Base-by-base conservation (phyloP, 2,888 invertebrate genomes). In the Pollenia amentaria region DNA sequence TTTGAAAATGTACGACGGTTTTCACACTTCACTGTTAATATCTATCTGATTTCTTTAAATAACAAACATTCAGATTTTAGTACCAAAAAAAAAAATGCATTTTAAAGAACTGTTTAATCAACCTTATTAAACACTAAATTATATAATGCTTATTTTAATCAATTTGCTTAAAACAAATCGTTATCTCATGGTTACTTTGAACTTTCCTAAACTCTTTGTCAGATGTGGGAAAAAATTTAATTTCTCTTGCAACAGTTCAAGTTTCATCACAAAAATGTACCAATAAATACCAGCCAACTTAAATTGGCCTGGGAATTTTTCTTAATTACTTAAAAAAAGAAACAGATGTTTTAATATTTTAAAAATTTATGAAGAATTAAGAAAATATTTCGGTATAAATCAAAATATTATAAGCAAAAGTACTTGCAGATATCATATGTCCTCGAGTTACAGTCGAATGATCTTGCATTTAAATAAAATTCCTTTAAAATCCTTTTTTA, bases 351-450 rank as follows among this genome's bases (percentile, higher is more conserved):
- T 8, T 55, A 60, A 51, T 51, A 29, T 62, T 65, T 67, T 51
- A 46, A 40, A 44, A 46, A 16, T 64, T 64, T 64, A 10, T 14
- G 46, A 80, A n/a, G 10, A 44, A 60, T 55, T 42, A 55, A 14
- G 46, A 55, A 69, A 69, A 29, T 48, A 76, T 38, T 82, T 62
- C 44, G 14, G 9, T 76, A 69, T 44, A 76, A 73, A 73, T 80
- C 64, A 65, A 65, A 72, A 80, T 64, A 48, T 21, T 38, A 16
- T 14, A 46, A 21, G 21, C 29, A 51, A 67, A 10, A 40, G 11
- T 55, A 29, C 14, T 21, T 12, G 29, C 53, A n/a, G 14, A n/a
- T 62, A 57, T 67, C 67, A 38, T 18, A 67, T 38, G 46, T 67
- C 67, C 55, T 21, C 38, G n/a, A 48, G 11, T 48, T 65, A 67